Percentiles rank a stretch among this genome's conserved stretches.
Evolutionary conservation across 2,797 vertebrate genomes (phyloP).

Genomic region (Prunella strophiata): DNA sequence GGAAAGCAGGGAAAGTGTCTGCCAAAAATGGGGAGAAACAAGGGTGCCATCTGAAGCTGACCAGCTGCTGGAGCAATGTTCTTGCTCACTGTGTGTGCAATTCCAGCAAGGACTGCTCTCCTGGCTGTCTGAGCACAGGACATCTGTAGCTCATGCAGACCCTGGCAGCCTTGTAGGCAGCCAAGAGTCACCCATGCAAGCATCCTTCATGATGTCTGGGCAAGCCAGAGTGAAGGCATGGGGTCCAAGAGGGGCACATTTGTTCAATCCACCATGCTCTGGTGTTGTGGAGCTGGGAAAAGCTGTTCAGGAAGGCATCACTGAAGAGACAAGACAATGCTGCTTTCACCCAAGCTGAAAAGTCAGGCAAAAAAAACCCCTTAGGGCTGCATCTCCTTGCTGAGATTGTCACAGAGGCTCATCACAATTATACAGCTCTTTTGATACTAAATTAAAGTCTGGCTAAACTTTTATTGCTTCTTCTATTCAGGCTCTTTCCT

Average conservation of each 20-base stretch:
- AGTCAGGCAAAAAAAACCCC: background rate
- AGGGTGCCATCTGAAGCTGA: background rate
- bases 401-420: background rate
- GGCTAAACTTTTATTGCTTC: background rate
- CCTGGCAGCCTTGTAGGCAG: background rate
- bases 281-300: background rate
- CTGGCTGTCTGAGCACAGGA: background rate
- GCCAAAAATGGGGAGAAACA: background rate
- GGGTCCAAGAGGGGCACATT: background rate
- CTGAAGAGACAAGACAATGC: background rate
- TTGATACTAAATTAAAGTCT: background rate
- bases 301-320: background rate
- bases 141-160: background rate
- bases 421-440: background rate
- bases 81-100: background rate
- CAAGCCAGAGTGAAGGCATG: background rate
- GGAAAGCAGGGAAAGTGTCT: background rate
- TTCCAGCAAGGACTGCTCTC: background rate
- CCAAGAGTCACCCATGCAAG: background rate
- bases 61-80: background rate
- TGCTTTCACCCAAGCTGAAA: background rate
- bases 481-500: background rate
- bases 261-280: background rate
- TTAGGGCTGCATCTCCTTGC: background rate
- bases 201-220: background rate